phyloP scores from a whole-genome alignment of 2,797 vertebrate genomes.

The Distichodus sexfasciatus region DNA sequence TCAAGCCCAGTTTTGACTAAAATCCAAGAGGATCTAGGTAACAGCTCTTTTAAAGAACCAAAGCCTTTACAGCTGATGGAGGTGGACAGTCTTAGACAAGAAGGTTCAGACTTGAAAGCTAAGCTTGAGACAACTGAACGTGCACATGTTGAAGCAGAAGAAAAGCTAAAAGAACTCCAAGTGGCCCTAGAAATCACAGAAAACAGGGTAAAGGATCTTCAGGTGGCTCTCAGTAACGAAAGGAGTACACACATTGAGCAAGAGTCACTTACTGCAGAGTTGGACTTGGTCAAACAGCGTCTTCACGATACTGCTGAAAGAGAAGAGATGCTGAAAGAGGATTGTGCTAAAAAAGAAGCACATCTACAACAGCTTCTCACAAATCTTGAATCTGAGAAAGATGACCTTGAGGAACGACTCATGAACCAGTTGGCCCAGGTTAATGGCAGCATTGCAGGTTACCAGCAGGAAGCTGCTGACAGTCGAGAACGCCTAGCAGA shows the following conservation, averaged over 20 bases:
- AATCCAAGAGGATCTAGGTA: conserved; percentile 30
- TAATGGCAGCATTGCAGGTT: conserved; percentile 96
- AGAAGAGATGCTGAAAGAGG: conserved; percentile 67
- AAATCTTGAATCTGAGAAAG: conserved; percentile 85
- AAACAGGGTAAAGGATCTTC: conserved; percentile 60
- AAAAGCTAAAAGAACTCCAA: conserved; percentile 60
- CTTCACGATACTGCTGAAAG: conserved; percentile 68
- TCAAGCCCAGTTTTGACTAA: conserved; percentile 39
- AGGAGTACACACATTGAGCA: conserved; percentile 47
- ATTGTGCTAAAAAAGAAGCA: conserved; percentile 63
- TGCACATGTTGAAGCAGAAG: conserved; percentile 41
- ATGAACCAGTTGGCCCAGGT: conserved; percentile 98
- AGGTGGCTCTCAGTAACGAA: conserved; percentile 52
- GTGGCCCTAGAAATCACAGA: conserved; percentile 51
- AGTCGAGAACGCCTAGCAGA: conserved; percentile 69
- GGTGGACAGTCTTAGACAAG: conserved; percentile 33
- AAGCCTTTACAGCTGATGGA: conserved; percentile 18
- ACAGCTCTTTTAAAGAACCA: conserved; percentile 38
- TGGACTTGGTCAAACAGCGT: conserved; percentile 69
- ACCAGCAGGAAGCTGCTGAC: conserved; percentile 88
- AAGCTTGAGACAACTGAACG: conserved; percentile 38
- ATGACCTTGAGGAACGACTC: conserved; percentile 93
- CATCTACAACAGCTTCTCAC: conserved; percentile 74
- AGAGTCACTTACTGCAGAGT: conserved; percentile 54
- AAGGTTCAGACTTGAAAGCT: conserved; percentile 26